Evolutionary conservation across 1,140 invertebrate species (phyloP).

Genomic region (Antheraea pernyi): DNA sequence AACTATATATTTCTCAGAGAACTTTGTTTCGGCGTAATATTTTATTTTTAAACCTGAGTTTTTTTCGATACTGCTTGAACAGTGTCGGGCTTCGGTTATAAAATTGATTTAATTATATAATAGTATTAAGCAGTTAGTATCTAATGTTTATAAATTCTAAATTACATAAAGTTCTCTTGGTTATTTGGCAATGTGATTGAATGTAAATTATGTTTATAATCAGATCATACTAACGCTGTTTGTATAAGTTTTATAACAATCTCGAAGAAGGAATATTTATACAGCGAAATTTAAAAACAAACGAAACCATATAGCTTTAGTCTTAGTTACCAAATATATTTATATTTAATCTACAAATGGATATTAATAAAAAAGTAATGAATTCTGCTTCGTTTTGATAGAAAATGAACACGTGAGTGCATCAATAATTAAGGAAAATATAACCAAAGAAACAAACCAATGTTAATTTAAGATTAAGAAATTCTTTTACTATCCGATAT

Average conservation of each 20-base stretch:
- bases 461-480: slow-evolving; percentile 34
- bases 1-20: too few relatives aligned
- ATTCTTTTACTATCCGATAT: slow-evolving; percentile 39
- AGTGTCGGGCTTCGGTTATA: too few relatives aligned
- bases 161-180: background rate
- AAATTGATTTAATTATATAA: too few relatives aligned
- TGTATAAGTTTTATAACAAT: background rate
- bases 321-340: slow-evolving; percentile 30
- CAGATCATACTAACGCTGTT: background rate
- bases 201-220: background rate
- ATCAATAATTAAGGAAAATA: slow-evolving; percentile 36
- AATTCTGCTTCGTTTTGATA: slow-evolving; percentile 28
- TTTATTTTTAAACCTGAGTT: too few relatives aligned
- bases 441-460: slow-evolving; percentile 45
- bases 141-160: background rate
- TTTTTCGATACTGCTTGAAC: too few relatives aligned
- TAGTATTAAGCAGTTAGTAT: too few relatives aligned
- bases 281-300: background rate
- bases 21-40: too few relatives aligned
- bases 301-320: slow-evolving; percentile 7
- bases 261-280: background rate
- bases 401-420: slow-evolving; percentile 29
- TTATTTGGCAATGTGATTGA: slow-evolving; percentile 3
- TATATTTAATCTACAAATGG: slow-evolving; percentile 12
- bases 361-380: slow-evolving; percentile 9